Evolutionary conservation across 2,797 vertebrate genomes (phyloP).

Genomic region (Uromys caudimaculatus): DNA sequence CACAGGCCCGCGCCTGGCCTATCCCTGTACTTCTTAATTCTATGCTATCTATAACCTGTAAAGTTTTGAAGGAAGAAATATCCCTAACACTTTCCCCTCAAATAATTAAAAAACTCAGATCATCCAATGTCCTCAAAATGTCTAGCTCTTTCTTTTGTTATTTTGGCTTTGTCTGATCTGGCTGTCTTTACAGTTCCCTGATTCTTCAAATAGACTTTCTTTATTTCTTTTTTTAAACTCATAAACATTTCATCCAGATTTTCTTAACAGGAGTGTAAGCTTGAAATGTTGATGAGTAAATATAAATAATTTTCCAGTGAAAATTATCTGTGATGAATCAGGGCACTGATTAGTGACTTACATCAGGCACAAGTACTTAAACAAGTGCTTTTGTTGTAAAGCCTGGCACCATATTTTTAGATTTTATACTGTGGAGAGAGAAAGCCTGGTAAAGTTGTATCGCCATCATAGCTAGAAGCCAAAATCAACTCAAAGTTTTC

Average conservation of each 20-base stretch:
- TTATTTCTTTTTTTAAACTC: background rate
- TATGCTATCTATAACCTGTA: background rate
- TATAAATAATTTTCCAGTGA: constrained; percentile 32
- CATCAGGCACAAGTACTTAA: background rate
- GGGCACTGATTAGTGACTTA: background rate
- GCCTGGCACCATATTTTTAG: background rate
- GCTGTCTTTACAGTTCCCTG: background rate
- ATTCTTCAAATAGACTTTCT: background rate
- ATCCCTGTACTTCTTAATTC: background rate
- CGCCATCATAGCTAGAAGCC: background rate
- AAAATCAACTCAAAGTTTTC: constrained; percentile 35
- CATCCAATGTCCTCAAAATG: background rate
- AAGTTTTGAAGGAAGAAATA: background rate
- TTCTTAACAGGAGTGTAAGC: background rate
- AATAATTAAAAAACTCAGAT: background rate
- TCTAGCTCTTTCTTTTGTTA: background rate
- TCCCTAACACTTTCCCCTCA: background rate
- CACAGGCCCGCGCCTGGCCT: background rate
- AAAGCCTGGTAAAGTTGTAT: background rate
- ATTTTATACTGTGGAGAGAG: background rate
- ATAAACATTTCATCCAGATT: background rate
- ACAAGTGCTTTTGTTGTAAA: background rate
- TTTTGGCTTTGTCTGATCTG: background rate
- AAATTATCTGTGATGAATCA: constrained; percentile 25
- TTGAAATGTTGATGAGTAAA: background rate